A percentile compares a stretch with the other conserved stretches of the same genome.
Conservation (phyloP, 2,888 invertebrate species). For the Thymelicus sylvestris region DNA sequence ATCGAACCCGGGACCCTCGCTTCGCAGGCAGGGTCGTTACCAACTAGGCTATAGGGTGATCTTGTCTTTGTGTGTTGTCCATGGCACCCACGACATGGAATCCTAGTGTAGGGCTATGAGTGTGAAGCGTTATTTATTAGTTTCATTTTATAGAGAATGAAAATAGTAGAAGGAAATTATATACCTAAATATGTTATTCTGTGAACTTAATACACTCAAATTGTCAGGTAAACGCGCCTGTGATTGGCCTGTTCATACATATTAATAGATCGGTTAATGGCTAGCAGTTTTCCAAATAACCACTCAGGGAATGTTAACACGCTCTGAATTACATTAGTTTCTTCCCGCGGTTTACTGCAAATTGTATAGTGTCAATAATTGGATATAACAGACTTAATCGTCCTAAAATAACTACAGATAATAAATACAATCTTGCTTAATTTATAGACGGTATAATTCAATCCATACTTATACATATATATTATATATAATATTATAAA, state of each 20-base stretch:
- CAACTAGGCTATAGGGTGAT: too few species aligned
- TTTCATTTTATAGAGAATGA: too few species aligned
- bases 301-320: conserved; percentile 37
- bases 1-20: too few species aligned
- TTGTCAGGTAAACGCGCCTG: conserved; percentile 25
- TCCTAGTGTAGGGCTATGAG: too few species aligned
- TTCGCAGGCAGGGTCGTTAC: too few species aligned
- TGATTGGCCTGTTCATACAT: conserved; percentile 32
- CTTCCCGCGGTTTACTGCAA: conserved; percentile 6
- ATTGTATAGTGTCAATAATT: conserved; percentile 29
- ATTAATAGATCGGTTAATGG: conserved; percentile 31
- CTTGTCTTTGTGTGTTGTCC: too few species aligned
- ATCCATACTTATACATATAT: too few species aligned
- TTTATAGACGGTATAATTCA: background rate
- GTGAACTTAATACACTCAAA: conserved; percentile 13
- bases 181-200: background rate
- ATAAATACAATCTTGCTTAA: conserved; percentile 1
- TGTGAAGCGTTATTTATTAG: too few species aligned
- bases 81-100: too few species aligned
- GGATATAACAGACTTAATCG: conserved; percentile 29
- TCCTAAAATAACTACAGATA: conserved; percentile 7
- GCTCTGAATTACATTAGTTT: conserved; percentile 32
- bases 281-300: conserved; percentile 36
- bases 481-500: too few species aligned
- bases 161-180: background rate